Base-by-base conservation (phyloP, 1,140 invertebrate genomes). In the Listronotus oregonensis region DNA sequence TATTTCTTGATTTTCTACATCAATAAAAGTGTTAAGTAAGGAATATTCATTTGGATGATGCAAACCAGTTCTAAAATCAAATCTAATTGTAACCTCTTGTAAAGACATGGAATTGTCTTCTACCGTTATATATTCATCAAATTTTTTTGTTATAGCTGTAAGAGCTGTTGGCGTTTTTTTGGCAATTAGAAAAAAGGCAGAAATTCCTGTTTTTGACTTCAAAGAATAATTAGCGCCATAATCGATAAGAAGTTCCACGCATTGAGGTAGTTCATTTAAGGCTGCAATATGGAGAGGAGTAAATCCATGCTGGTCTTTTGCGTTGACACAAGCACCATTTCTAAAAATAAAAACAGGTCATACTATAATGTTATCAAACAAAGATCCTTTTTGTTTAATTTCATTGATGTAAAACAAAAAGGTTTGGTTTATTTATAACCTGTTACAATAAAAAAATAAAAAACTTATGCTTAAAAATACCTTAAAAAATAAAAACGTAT, bases 271-370 rank as follows among this genome's bases (percentile, higher is more conserved):
- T 18, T 92, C 91, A 73, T 93, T 92, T 0, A 93, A 77, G 5
- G 93, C 91, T 6, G 92, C 92, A 37, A 95, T 84, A 75, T 96
- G 94, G 11, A 96, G 80, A 0, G 93, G 91, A 0, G 93, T 93
- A 75, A 94, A 95, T 0, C 93, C 93, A 71, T 93, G 94, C 62
- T 90, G 89, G 73, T 96, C 93, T 69, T 90, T 87, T 44, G 87
- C 85, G 75, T 95, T 94, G 0, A 94, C 89, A 71, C 93, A 87
- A 5, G 91, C 90, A 7, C 89, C 90, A 83, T 88, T 42, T 46
- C 60, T 63, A 42, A 52, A 62, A 62, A 11, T 12, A 42, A 42
- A 42, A 42, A 7, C 10, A 12, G 3, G 14, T 42, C 2, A n/a
- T 18, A 15, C 10, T 47, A 46, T 9, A 46, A 9, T n/a, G n/a